phyloP scores from a whole-genome alignment of 1,140 invertebrate species.

The Oryzaephilus surinamensis region DNA sequence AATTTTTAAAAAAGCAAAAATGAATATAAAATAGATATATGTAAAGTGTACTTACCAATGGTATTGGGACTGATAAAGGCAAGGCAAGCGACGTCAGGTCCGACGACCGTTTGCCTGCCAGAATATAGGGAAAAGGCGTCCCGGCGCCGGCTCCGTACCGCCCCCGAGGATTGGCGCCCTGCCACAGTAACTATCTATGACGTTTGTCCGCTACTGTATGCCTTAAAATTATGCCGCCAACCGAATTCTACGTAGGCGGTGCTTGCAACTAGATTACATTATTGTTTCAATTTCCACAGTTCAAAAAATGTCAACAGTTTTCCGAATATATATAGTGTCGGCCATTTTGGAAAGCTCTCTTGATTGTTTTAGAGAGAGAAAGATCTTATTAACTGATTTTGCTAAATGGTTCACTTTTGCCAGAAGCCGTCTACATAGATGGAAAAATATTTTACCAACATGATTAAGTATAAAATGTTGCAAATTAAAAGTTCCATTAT shows the following conservation, averaged over 20 bases:
- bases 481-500: no score
- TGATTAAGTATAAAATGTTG: not conserved
- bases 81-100: conserved; percentile 14
- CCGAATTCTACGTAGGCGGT: conserved; percentile 20
- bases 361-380: conserved; percentile 32
- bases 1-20: no score
- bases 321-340: conserved; percentile 13
- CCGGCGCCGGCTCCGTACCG: conserved; percentile 26
- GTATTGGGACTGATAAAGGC: conserved; percentile 10
- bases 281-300: conserved; percentile 27
- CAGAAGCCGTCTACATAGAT: not conserved
- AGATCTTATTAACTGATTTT: conserved; percentile 34
- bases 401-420: conserved; percentile 19
- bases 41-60: conserved; percentile 8
- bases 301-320: conserved; percentile 13
- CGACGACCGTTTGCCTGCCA: conserved; percentile 14
- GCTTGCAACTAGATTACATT: conserved; percentile 13
- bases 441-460: not conserved
- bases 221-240: conserved; percentile 19
- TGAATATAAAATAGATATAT: not conserved
- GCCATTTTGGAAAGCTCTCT: conserved; percentile 32
- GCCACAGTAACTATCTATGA: conserved; percentile 24
- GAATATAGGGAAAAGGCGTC: conserved; percentile 7
- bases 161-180: conserved; percentile 30
- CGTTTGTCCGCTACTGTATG: conserved; percentile 24